A percentile compares a stretch with the other conserved stretches of the same genome.
Conservation (phyloP, 1,140 invertebrate genomes). For the Drosophila nannoptera region DNA sequence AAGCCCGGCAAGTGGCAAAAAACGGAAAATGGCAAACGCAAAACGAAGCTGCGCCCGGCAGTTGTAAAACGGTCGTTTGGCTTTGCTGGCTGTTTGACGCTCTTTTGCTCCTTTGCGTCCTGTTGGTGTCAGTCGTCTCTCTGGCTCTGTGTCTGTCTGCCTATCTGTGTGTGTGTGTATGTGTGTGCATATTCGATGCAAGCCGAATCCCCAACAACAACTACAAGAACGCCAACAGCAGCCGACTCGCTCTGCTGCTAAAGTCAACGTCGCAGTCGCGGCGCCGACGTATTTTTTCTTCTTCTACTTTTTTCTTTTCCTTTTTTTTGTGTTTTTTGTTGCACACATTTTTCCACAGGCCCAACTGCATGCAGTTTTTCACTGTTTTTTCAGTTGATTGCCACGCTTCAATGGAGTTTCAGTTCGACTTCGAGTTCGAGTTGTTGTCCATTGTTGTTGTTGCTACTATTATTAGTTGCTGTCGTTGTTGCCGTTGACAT, state of each 20-base stretch:
- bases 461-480: neutral
- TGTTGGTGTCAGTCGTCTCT: neutral
- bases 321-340: neutral
- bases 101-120: constrained; percentile 27
- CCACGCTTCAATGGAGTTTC: constrained; percentile 74
- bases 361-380: constrained; percentile 43
- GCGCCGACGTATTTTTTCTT: constrained; percentile 3
- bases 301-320: neutral
- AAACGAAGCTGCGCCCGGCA: constrained; percentile 55
- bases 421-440: constrained; percentile 54
- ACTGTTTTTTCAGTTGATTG: constrained; percentile 64
- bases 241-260: constrained; percentile 5
- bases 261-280: constrained; percentile 9
- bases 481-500: constrained; percentile 10
- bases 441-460: constrained; percentile 41
- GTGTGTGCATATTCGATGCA: constrained; percentile 9
- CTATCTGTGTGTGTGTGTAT: too few relatives aligned
- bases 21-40: constrained; percentile 25
- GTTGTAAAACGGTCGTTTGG: constrained; percentile 61
- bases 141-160: too few relatives aligned
- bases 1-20: constrained; percentile 20
- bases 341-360: constrained; percentile 34
- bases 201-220: constrained; percentile 10
- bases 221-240: constrained; percentile 1
- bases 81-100: constrained; percentile 20